Evolutionary conservation across 2,113 vertebrate species (phyloP).

Genomic region (Pluvianellus socialis): DNA sequence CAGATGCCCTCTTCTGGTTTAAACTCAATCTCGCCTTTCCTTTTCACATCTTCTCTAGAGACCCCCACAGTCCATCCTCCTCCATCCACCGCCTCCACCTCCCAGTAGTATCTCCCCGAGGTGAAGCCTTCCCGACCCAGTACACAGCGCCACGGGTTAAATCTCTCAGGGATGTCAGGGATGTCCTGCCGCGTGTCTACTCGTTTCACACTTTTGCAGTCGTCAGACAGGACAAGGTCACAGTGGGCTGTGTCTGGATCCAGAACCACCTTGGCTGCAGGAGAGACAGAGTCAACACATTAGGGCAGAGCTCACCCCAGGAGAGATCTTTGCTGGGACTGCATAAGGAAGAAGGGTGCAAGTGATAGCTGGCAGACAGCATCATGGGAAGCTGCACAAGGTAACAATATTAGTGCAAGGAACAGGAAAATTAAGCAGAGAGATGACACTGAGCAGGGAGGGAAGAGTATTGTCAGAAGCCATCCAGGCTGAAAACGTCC

Average conservation of each 20-base stretch:
- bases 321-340: neutral
- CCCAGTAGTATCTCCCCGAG: neutral
- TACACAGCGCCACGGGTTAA: neutral
- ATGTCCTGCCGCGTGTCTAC: neutral
- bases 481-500: neutral
- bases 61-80: neutral
- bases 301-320: neutral
- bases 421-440: neutral
- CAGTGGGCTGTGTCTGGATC: neutral
- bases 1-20: neutral
- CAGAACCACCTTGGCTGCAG: neutral
- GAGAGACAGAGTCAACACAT: neutral
- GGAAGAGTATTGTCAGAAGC: neutral
- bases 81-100: neutral
- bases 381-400: neutral
- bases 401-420: neutral
- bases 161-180: neutral
- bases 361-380: rapidly evolving
- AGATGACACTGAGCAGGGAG: neutral
- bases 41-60: neutral
- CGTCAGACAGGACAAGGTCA: neutral
- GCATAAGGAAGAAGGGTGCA: neutral
- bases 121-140: neutral
- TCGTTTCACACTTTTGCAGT: neutral
- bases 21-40: neutral